These are phyloP conservation scores for Dicranocentrus wangi DNA, from an alignment of 2,888 invertebrate genomes.

Conservation along the genomic window DNA sequence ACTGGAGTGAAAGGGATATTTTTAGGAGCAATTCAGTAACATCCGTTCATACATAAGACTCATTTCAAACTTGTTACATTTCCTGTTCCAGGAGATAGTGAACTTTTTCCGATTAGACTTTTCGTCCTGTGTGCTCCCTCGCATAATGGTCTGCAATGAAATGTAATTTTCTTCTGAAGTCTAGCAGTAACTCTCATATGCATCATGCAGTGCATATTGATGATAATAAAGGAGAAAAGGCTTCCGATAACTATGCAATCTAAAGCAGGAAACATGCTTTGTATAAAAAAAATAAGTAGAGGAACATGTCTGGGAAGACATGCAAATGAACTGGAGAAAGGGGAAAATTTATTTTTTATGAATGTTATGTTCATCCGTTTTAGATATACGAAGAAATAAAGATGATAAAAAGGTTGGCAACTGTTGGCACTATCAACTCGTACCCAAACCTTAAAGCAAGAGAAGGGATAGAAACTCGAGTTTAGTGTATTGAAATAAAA, in stretches of 20 bases:
- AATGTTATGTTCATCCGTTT: too few relatives aligned
- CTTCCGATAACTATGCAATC: slow-evolving; percentile 4
- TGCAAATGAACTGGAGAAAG: neutral
- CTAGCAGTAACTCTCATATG: neutral
- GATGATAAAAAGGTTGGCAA: slow-evolving; percentile 9
- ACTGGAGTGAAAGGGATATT: neutral
- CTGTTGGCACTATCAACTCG: neutral
- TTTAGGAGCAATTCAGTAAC: neutral
- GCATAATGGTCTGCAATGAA: neutral
- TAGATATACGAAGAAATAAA: neutral
- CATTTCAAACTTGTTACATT: slow-evolving; percentile 13
- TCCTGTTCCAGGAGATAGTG: slow-evolving; percentile 9
- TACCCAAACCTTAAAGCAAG: too few relatives aligned
- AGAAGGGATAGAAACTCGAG: too few relatives aligned
- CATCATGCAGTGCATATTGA: neutral
- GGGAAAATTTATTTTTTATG: neutral
- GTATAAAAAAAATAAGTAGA: too few relatives aligned
- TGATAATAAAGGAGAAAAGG: neutral
- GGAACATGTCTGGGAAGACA: slow-evolving; percentile 8
- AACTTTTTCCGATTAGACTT: slow-evolving; percentile 7
- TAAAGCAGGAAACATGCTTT: neutral
- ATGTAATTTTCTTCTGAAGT: slow-evolving; percentile 6
- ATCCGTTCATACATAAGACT: neutral
- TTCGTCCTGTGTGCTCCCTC: neutral
- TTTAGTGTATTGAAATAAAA: too few relatives aligned